These are phyloP conservation scores for Drosophila neotestacea DNA, from an alignment of 2,888 invertebrate genomes.

Conservation along the genomic window DNA sequence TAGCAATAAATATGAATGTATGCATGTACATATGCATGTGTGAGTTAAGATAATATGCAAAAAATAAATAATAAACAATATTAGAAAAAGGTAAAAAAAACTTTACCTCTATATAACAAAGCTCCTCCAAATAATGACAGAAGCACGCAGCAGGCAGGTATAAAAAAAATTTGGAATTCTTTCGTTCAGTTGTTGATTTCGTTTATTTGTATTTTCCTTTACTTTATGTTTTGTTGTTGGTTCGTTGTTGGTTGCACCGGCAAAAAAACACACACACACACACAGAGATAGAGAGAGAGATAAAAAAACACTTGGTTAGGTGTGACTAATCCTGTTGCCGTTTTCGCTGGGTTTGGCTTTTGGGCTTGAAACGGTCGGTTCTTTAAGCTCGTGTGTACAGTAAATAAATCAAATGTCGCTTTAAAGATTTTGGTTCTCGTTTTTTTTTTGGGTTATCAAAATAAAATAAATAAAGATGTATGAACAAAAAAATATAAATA, in stretches of 20 bases:
- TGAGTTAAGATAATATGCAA: background rate
- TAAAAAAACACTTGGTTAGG: slow-evolving; percentile 49
- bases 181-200: slow-evolving; percentile 38
- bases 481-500: slow-evolving; percentile 30
- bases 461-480: slow-evolving; percentile 23
- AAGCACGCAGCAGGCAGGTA: slow-evolving; percentile 42
- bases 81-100: background rate
- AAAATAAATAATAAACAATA: background rate
- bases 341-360: slow-evolving; percentile 13
- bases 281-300: background rate
- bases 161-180: slow-evolving; percentile 12
- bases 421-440: background rate
- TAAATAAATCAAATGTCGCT: slow-evolving; percentile 38
- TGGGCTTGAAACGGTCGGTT: slow-evolving; percentile 23
- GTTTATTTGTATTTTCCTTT: slow-evolving; percentile 18
- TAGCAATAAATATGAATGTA: slow-evolving; percentile 22
- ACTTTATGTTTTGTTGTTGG: slow-evolving; percentile 22
- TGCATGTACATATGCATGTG: background rate
- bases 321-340: slow-evolving; percentile 70
- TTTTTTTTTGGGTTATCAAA: background rate
- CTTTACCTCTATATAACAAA: slow-evolving; percentile 43
- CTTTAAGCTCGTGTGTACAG: slow-evolving; percentile 31
- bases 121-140: slow-evolving; percentile 32
- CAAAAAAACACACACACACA: slow-evolving; percentile 44
- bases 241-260: slow-evolving; percentile 56